phyloP scores from a whole-genome alignment of 2,797 vertebrate genomes.

The Chromis chromis region DNA sequence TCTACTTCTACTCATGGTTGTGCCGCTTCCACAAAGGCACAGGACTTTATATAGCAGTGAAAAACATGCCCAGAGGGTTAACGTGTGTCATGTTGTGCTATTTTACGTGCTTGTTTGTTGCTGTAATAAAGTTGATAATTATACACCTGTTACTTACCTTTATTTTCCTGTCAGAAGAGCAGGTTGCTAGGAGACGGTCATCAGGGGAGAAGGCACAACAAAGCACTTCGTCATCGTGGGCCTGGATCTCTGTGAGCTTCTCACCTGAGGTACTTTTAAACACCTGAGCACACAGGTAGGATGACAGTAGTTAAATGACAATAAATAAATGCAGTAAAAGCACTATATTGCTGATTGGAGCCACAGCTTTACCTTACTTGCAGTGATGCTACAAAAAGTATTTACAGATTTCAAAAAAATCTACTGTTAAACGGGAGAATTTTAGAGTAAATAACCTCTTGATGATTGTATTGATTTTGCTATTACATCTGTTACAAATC shows the following conservation, averaged over 20 bases:
- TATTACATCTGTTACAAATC: no score
- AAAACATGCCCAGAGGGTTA: no score
- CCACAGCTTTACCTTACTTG: neutral
- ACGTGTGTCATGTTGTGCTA: no score
- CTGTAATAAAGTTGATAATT: neutral
- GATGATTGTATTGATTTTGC: no score
- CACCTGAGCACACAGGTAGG: conserved; percentile 80
- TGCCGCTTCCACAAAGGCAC: no score
- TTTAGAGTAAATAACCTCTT: neutral
- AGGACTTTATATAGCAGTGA: no score
- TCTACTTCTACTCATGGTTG: no score
- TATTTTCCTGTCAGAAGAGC: conserved; percentile 93
- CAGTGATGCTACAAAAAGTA: neutral
- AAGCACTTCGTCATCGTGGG: conserved; percentile 94
- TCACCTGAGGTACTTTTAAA: conserved; percentile 94
- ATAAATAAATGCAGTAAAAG: neutral
- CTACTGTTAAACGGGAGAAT: no score
- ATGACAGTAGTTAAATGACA: neutral
- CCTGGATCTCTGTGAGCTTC: conserved; percentile 88
- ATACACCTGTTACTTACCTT: conserved; percentile 82
- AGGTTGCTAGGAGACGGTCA: conserved; percentile 91
- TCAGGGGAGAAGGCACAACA: conserved; percentile 94
- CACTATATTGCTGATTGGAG: neutral
- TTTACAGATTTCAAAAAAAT: neutral
- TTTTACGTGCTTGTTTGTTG: neutral